Conservation (phyloP, 2,113 vertebrate species). For the Macquaria ambigua region DNA sequence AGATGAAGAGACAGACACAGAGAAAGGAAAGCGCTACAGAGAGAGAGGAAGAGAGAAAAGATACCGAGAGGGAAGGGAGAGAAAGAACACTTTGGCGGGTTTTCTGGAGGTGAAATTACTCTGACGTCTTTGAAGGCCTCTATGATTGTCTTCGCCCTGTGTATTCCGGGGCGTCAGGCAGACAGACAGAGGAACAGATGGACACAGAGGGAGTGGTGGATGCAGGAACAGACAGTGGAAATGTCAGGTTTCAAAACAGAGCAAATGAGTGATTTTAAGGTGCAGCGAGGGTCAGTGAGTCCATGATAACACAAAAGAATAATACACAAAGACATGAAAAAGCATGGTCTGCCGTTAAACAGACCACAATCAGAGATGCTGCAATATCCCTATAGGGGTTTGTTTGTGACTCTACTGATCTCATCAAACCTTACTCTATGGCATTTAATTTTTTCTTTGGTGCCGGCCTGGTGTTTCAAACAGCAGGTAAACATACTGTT, state of each 20-base stretch:
- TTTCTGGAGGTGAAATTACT: conserved; percentile 66
- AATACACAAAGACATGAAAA: neutral
- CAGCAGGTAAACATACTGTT: conserved; percentile 28
- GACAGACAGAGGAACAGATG: conserved; percentile 49
- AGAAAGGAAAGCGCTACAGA: conserved; percentile 27
- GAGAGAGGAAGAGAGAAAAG: conserved; percentile 18
- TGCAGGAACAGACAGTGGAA: conserved; percentile 45
- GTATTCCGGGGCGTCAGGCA: conserved; percentile 36
- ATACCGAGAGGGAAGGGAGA: conserved; percentile 24
- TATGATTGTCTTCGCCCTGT: conserved; percentile 38
- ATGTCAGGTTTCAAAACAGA: conserved; percentile 60
- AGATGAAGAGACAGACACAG: conserved; percentile 55
- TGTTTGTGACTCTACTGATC: conserved; percentile 5
- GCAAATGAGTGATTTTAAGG: conserved; percentile 50
- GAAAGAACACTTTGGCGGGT: conserved; percentile 38
- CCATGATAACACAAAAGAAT: conserved; percentile 16
- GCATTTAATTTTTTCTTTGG: neutral
- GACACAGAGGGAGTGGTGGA: conserved; percentile 42
- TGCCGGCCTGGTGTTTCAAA: conserved; percentile 4
- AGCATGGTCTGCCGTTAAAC: neutral
- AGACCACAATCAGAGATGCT: neutral
- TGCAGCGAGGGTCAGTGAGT: conserved; percentile 29
- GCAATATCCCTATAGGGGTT: neutral
- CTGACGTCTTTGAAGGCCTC: conserved; percentile 58
- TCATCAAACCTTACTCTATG: neutral